These are phyloP conservation scores for Discoglossus pictus DNA, from an alignment of 2,797 vertebrate genomes.

Conservation along the genomic window DNA sequence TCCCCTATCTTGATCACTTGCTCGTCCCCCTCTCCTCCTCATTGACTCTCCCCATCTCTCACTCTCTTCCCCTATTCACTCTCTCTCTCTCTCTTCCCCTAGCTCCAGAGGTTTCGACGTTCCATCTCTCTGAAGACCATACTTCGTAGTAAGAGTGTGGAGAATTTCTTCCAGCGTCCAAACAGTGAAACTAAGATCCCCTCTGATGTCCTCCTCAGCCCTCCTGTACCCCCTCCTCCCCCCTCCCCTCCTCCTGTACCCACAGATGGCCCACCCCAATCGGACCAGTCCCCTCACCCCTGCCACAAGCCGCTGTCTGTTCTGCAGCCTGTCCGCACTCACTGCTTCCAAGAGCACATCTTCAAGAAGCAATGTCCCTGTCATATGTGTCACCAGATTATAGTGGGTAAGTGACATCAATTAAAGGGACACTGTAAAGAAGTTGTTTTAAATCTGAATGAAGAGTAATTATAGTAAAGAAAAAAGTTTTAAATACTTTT, in stretches of 20 bases:
- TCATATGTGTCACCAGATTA: constrained; percentile 88
- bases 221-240: constrained; percentile 71
- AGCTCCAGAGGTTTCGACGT: constrained; percentile 87
- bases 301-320: constrained; percentile 64
- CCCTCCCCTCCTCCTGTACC: constrained; percentile 67
- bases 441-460: too few species aligned
- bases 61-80: neutral
- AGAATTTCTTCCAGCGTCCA: constrained; percentile 88
- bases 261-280: constrained; percentile 57
- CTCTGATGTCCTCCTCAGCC: constrained; percentile 77
- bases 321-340: constrained; percentile 72
- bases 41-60: neutral
- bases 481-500: too few species aligned
- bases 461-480: too few species aligned
- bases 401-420: constrained; percentile 77
- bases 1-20: too few species aligned
- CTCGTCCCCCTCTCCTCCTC: neutral
- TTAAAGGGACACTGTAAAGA: too few species aligned
- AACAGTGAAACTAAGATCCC: constrained; percentile 81
- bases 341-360: constrained; percentile 86
- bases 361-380: constrained; percentile 89
- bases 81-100: neutral
- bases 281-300: constrained; percentile 64
- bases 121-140: constrained; percentile 87
- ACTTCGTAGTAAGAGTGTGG: constrained; percentile 89